Base-by-base conservation (phyloP, 2,888 invertebrate species). In the Geophilus truncorum region DNA sequence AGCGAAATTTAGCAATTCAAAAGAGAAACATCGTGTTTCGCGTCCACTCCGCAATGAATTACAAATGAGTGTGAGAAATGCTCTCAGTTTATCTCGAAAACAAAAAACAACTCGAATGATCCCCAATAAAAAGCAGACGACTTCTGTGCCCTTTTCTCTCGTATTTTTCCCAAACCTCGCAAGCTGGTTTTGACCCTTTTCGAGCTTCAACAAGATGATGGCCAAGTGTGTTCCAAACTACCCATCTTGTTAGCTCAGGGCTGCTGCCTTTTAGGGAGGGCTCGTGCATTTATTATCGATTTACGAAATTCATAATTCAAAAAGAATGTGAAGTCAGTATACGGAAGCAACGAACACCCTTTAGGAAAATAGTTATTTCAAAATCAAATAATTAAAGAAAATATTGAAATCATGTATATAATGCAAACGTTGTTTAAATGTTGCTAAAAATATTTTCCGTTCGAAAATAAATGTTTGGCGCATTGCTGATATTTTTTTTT, bases 11-110 rank as follows among this genome's bases (percentile, higher is more conserved):
- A 28, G 70, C 70, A 70, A 70, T 70, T 70, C 70, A 25, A 70
- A 62, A 15, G 15, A 1, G 28, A 28, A 25, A 70, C 70, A 70
- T 70, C 12, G 25, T 70, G 70, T 12, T 45, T 51, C 25, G n/a
- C 12, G 28, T 70, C 70, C 70, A 70, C 28, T 70, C 5, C 15
- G 51, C 18, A 70, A 70, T 70, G 70, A 70, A 70, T 70, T 70
- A 70, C 70, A 70, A 70, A 70, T 70, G 70, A 70, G 70, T 25
- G 70, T 28, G 28, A 51, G 70, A 70, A 70, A 70, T 28, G n/a
- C n/a, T 70, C 70, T n/a, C 70, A 70, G 25, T 70, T 70, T 28
- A 70, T 28, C 28, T 70, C 15, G 70, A 28, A 70, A 70, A 70
- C 70, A 70, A 70, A 70, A 70, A 28, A 18, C 57, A 21, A 6